phyloP scores from a whole-genome alignment of 2,888 invertebrate species.

The Diarsia brunnea region DNA sequence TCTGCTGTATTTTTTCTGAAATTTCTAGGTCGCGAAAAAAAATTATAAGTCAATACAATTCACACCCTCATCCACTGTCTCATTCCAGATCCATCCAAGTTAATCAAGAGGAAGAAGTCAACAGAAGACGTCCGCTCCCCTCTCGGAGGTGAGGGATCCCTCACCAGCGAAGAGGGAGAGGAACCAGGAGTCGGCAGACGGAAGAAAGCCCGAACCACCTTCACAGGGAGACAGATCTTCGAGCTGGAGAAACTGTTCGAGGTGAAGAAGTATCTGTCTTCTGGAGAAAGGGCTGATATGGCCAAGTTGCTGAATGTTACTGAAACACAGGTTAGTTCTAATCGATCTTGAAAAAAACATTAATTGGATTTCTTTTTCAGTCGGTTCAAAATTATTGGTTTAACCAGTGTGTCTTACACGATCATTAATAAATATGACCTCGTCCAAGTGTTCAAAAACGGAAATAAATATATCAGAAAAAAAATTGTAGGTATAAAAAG shows the following conservation, averaged over 20 bases:
- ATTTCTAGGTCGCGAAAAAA: neutral
- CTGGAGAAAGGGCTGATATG: conserved; percentile 98
- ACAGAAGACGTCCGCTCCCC: conserved; percentile 86
- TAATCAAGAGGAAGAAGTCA: conserved; percentile 87
- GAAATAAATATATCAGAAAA: neutral
- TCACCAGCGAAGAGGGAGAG: conserved; percentile 88
- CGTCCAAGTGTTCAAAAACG: neutral
- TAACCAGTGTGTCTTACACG: neutral
- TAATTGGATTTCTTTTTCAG: neutral
- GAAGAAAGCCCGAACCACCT: conserved; percentile 98
- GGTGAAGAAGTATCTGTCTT: conserved; percentile 98
- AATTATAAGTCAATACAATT: neutral
- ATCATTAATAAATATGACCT: neutral
- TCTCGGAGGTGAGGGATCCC: conserved; percentile 84
- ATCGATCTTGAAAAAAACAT: neutral
- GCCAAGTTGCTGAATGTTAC: conserved; percentile 98
- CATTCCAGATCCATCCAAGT: conserved; percentile 82
- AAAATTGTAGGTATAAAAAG: neutral
- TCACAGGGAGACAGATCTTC: conserved; percentile 98
- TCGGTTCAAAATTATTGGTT: neutral
- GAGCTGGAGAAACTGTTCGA: conserved; percentile 99
- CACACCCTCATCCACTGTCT: conserved; percentile 1
- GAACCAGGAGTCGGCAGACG: conserved; percentile 91
- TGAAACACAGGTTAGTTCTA: conserved; percentile 96
- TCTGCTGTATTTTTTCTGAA: neutral